Base-by-base conservation (phyloP, 92 coral and sea anemone genomes). In the Zoanthus sansibaricus region DNA sequence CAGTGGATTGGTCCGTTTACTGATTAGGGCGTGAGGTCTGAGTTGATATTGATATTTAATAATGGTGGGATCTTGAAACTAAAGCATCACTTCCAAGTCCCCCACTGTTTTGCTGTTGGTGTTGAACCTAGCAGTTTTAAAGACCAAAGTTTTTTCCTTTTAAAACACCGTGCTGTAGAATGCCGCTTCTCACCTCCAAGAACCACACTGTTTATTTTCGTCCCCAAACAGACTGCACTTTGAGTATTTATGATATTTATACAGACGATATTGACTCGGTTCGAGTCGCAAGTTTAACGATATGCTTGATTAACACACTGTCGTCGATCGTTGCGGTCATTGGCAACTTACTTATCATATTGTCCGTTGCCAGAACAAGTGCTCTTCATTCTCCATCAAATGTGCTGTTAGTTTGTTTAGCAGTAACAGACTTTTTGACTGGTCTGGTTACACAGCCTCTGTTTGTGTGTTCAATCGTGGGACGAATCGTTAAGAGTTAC, bases 361-460 rank as follows among this genome's bases (percentile, higher is more conserved):
- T 79, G 42, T 44, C 84, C 0, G 44, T 79, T 3, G 9, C 21
- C 37, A 79, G 54, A 21, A 79, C 84, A 17, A 11, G n/a, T 25
- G 4, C 72, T 6, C 72, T 79, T 6, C 84, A 79, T 46, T 62
- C 84, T 6, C 84, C 84, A 44, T 79, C 84, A 1, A 79, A 79
- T 49, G 51, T 79, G 9, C 25, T 79, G 20, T 44, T 79, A 59
- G 62, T 73, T 62, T 79, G 25, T 79, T 18, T 79, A 14, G 84
- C 84, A 9, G 25, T 11, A 10, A 79, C 37, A 18, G 84, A 79
- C 48, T 79, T 79, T 17, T 18, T 79, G 17, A 79, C 84, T 15
- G 84, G 84, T 45, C 15, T 79, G 73, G 46, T 79, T 61, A 79
- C 74, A 15, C 84, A 79, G 59, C 84, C 84, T 3, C 45, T 68